Base-by-base conservation (phyloP, 2,797 vertebrate genomes). In the Danionella dracula region DNA sequence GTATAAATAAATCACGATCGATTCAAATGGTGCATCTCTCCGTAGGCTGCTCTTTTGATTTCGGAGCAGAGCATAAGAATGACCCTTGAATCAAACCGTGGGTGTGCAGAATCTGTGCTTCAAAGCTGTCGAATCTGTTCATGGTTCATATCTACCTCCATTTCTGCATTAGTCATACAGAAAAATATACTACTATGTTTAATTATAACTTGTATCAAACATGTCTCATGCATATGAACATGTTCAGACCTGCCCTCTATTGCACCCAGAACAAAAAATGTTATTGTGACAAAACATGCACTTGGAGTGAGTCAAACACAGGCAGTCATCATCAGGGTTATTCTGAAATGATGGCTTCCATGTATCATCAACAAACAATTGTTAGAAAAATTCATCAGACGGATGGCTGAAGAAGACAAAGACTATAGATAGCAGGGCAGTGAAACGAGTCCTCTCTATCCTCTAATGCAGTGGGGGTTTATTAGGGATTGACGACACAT, bases 231-330 rank as follows among this genome's bases (percentile, higher is more conserved):
- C 3, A n/a, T 5, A 44, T 6, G 20, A 51, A 12, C 62, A 5
- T 53, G 63, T 57, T 66, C 51, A 41, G 72, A 53, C 67, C 6
- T 67, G 72, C n/a, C 8, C 56, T 12, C 23, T 20, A 11, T 6
- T 17, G 54, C 20, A 60, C 27, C 48, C 19, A 0, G 0, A 19
- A 38, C 38, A 59, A 51, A n/a, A 38, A 29, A 55, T 35, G 13
- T 29, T 35, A 51, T 19, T 37, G 29, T 17, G 31, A 11, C 8
- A 38, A 23, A 38, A 44, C 45, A 13, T 51, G 31, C 27, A 12
- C 34, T 66, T 41, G 19, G 55, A 20, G 32, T 40, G 34, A 60
- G 45, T 51, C 23, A 49, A 1, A 53, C 32, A 41, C 21, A 32
- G 5, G 27, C n/a, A 5, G 50, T 58, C 32, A 17, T 51, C 41